Evolutionary conservation across 2,113 vertebrate species (phyloP).

Genomic region (Arenaria interpres): DNA sequence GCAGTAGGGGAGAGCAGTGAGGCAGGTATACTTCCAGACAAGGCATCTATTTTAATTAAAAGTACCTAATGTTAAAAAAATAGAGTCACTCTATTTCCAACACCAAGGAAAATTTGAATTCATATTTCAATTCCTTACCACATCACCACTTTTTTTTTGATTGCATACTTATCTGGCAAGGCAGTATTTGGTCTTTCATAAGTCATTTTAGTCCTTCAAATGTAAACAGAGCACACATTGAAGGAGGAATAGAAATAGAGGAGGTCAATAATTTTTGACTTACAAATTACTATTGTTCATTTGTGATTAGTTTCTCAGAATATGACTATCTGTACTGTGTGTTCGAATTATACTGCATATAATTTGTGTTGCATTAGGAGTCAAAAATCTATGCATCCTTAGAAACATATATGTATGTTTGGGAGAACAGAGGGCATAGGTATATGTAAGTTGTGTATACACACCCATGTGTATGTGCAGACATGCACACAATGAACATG

Average conservation of each 20-base stretch:
- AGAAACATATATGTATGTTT: not conserved
- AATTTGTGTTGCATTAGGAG: not conserved
- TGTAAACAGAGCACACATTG: not conserved
- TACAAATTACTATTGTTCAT: not conserved
- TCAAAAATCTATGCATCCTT: not conserved
- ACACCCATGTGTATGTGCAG: not conserved
- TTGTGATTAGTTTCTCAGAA: not conserved
- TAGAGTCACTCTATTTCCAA: not conserved
- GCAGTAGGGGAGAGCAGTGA: not conserved
- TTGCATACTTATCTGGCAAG: not conserved
- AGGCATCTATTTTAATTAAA: not conserved
- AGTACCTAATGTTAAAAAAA: not conserved
- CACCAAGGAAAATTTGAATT: not conserved
- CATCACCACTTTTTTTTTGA: not conserved
- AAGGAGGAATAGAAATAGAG: not conserved
- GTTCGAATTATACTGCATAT: not conserved
- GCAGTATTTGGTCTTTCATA: not conserved
- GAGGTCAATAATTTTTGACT: not conserved
- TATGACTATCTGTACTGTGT: not conserved
- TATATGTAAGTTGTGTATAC: accelerated
- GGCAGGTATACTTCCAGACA: not conserved
- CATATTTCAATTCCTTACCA: not conserved
- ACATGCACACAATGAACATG: not conserved
- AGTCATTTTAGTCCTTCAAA: not conserved
- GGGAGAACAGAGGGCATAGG: not conserved